A percentile compares a stretch with the other conserved stretches of the same genome.
Conservation (phyloP, 2,113 vertebrate genomes). For the Aphelocoma coerulescens region DNA sequence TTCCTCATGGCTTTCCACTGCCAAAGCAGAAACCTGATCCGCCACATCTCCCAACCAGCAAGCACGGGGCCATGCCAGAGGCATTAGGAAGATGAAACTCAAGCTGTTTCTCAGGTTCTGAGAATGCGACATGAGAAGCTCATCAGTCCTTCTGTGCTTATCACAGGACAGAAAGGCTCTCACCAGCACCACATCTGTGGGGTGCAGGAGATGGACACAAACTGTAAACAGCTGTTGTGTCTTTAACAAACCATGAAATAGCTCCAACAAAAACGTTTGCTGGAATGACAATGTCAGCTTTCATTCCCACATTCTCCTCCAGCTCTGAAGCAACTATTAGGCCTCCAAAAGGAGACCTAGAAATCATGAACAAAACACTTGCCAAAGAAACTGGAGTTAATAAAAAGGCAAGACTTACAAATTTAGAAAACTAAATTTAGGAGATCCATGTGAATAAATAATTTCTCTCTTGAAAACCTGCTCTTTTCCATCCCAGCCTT, state of each 20-base stretch:
- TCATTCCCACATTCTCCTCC: slow-evolving; percentile 35
- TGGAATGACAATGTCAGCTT: slow-evolving; percentile 9
- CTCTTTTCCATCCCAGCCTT: background rate
- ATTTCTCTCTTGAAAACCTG: background rate
- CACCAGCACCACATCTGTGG: background rate
- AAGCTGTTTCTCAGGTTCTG: slow-evolving; percentile 31
- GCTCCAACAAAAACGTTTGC: background rate
- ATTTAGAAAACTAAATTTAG: background rate
- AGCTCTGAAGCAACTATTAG: background rate
- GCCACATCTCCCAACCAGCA: background rate
- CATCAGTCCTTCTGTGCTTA: background rate
- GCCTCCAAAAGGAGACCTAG: background rate
- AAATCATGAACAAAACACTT: background rate
- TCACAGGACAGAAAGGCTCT: background rate
- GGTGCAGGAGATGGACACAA: slow-evolving; percentile 1
- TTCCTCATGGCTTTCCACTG: background rate
- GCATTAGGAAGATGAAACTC: background rate
- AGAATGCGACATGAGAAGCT: background rate
- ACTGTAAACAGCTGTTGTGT: slow-evolving; percentile 47
- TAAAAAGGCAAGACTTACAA: background rate
- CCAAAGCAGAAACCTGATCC: background rate
- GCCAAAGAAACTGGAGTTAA: background rate
- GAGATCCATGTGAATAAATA: background rate
- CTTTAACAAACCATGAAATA: slow-evolving; percentile 41
- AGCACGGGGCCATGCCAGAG: background rate